Evolutionary conservation across 2,888 invertebrate species (phyloP), one percentile per base, ranked within the genome.

Genomic region (Dryocosmus kuriphilus): DNA sequence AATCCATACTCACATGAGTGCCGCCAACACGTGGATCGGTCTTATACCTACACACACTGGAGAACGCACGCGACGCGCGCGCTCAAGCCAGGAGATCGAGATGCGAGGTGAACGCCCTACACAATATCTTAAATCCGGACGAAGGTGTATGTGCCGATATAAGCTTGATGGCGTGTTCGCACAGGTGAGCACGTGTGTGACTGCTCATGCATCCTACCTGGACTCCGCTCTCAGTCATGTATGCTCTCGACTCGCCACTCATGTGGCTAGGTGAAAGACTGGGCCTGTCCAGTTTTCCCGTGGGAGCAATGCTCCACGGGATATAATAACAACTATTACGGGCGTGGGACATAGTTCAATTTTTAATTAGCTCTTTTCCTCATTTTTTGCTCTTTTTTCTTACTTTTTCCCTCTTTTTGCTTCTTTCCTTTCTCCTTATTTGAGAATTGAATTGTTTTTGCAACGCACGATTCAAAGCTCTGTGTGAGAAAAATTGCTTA

Each of bases 1-100:
- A 55, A 77, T 74, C 60, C 79, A 78, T 74, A 24, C 79, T 73
- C 78, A 81, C 79, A 80, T 79, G 78, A 71, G 71, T 74, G 74
- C 78, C 75, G 77, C 79, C 62, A 73, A 67, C 79, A 77, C 76
- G 38, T 32, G 22, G 35, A 51, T 32, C 60, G 57, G 46, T 19
- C 24, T 90, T 90, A 90, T 91, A 92, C 92, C 91, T 92, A 92
- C 92, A 92, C 92, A 91, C 91, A 90, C 89, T 90, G 92, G 92
- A 90, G 91, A 92, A 92, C 92, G 92, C 90, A 91, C 92, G 92
- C 74, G 92, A 92, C 92, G 92, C 92, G 92, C 91, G 90, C 92
- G 93, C 84, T 80, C 87, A 61, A 61, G 75, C 74, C 73, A 75
- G 82, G 79, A 80, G 83, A 79, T 78, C 78, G 85, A 85, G 86